Evolutionary conservation across 92 coral and sea anemone genomes (phyloP).

Genomic region (Palythoa caribaeorum): DNA sequence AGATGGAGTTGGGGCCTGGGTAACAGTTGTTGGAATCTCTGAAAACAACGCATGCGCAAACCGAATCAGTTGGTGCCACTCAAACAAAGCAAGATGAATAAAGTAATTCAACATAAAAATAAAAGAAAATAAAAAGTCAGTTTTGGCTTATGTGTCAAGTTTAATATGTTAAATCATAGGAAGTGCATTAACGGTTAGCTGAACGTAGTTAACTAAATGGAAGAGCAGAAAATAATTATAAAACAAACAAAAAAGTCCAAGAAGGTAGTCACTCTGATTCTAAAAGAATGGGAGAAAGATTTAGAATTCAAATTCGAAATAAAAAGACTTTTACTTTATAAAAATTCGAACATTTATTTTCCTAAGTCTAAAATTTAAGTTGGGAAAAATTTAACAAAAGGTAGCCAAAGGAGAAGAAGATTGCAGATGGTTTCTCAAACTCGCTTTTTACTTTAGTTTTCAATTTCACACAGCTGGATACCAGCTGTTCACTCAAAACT

Average conservation of each 20-base stretch:
- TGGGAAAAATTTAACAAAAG: too few species aligned
- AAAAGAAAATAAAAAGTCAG: not conserved
- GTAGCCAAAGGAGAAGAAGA: too few species aligned
- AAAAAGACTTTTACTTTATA: too few species aligned
- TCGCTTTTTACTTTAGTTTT: too few species aligned
- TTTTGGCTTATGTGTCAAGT: not conserved
- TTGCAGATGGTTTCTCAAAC: too few species aligned
- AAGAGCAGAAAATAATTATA: not conserved
- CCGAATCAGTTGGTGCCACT: constrained; percentile 45
- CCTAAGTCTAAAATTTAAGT: too few species aligned
- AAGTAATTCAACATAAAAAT: not conserved
- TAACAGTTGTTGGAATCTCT: constrained; percentile 57
- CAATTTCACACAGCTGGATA: too few species aligned
- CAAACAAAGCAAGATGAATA: constrained; percentile 10
- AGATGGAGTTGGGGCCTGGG: constrained; percentile 45
- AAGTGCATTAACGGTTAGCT: not conserved
- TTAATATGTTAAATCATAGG: not conserved
- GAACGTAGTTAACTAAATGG: not conserved
- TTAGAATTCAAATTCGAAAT: too few species aligned
- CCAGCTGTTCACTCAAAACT: too few species aligned
- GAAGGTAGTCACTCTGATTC: not conserved
- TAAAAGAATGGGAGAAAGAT: too few species aligned
- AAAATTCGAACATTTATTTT: too few species aligned
- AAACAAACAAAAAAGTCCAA: not conserved
- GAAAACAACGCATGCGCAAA: constrained; percentile 70